Evolutionary conservation across 2,888 invertebrate genomes (phyloP).

Genomic region (Penaeus monodon): DNA sequence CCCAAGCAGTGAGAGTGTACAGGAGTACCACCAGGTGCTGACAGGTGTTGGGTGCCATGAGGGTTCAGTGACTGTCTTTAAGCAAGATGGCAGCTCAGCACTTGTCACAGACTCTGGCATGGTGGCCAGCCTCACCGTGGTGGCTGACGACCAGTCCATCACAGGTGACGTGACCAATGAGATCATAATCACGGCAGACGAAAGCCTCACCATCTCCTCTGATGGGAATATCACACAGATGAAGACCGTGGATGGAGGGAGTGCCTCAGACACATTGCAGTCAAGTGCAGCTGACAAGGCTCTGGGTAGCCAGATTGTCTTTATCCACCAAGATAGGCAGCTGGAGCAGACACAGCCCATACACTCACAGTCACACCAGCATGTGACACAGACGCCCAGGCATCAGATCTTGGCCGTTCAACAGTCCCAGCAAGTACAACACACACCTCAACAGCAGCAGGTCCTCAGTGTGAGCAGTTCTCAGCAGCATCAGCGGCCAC

Average conservation of each 20-base stretch:
- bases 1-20: not conserved
- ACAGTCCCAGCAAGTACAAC: constrained; percentile 2
- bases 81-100: constrained; percentile 16
- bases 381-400: not conserved
- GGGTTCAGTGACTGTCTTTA: constrained; percentile 3
- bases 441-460: constrained; percentile 1
- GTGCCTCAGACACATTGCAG: constrained; percentile 3
- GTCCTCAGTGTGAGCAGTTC: constrained; percentile 1
- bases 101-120: constrained; percentile 21
- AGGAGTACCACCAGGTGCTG: constrained; percentile 37
- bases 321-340: constrained; percentile 33
- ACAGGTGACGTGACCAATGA: constrained; percentile 24
- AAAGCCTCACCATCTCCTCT: constrained; percentile 17
- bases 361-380: not conserved
- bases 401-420: constrained; percentile 27
- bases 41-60: constrained; percentile 23
- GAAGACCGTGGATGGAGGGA: not conserved
- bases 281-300: not conserved
- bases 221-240: constrained; percentile 19
- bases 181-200: constrained; percentile 28
- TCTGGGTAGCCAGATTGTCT: constrained; percentile 14
- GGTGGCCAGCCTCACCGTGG: constrained; percentile 35
- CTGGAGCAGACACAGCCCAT: constrained; percentile 11
- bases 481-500: constrained; percentile 21
- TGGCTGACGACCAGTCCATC: constrained; percentile 24